These are phyloP conservation scores for Hippotragus niger DNA, from an alignment of 2,113 vertebrate species.

Conservation along the genomic window DNA sequence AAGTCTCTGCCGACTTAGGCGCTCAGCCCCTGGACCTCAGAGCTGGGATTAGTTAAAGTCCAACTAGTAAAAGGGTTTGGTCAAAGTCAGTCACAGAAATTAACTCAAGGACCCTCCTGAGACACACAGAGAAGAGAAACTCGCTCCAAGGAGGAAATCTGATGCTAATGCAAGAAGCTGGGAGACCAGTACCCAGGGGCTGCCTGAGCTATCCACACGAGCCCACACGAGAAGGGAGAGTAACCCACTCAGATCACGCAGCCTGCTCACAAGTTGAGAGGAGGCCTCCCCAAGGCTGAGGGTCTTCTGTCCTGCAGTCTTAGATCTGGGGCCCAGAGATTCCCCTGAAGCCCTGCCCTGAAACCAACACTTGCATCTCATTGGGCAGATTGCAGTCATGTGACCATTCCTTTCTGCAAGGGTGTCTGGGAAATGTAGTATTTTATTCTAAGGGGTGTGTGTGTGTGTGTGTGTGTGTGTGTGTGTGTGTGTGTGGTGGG, in stretches of 20 bases:
- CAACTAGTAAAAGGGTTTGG: background rate
- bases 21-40: background rate
- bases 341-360: background rate
- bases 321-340: background rate
- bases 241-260: background rate
- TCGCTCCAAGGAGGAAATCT: background rate
- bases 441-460: background rate
- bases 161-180: background rate
- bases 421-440: background rate
- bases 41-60: background rate
- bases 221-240: background rate
- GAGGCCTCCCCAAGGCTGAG: rapidly evolving
- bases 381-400: background rate
- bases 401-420: background rate
- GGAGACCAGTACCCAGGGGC: background rate
- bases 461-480: background rate
- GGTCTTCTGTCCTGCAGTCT: rapidly evolving
- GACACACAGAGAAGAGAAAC: background rate
- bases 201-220: background rate
- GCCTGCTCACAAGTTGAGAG: background rate
- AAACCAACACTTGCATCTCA: background rate
- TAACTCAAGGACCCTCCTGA: background rate
- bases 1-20: background rate
- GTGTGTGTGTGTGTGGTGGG: rapidly evolving
- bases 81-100: background rate